Evolutionary conservation across 2,888 invertebrate genomes (phyloP).

Genomic region (Melikaiella ostensackeni): DNA sequence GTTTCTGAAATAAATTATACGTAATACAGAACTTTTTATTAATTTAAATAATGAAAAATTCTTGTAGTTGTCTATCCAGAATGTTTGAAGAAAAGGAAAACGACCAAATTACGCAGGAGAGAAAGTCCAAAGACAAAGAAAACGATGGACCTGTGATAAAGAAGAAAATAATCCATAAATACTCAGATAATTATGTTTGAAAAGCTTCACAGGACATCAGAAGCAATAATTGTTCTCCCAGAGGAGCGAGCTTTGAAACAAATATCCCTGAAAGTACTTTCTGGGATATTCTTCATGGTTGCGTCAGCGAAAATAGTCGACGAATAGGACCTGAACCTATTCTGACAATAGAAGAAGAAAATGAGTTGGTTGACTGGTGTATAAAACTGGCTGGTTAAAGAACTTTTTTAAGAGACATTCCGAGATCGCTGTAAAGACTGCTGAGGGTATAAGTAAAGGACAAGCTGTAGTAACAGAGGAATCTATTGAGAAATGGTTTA

Average conservation of each 20-base stretch:
- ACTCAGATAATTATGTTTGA: too few relatives aligned
- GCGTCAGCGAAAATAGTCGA: neutral
- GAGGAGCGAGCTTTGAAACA: neutral
- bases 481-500: constrained; percentile 57
- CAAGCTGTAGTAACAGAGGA: constrained; percentile 57
- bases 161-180: too few relatives aligned
- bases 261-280: neutral
- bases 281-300: neutral
- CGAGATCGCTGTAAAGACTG: neutral
- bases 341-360: constrained; percentile 11
- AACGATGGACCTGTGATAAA: too few relatives aligned
- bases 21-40: too few relatives aligned
- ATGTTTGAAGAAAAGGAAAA: too few relatives aligned
- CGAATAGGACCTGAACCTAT: constrained; percentile 8
- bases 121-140: too few relatives aligned
- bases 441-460: constrained; percentile 54
- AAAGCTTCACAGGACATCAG: too few relatives aligned
- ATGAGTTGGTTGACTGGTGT: neutral
- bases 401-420: neutral
- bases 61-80: too few relatives aligned
- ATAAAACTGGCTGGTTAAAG: neutral
- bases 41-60: too few relatives aligned
- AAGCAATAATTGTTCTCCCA: neutral
- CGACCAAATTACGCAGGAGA: too few relatives aligned
- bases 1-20: too few relatives aligned